Base-by-base conservation (phyloP, 2,113 vertebrate genomes). In the Menura novaehollandiae region DNA sequence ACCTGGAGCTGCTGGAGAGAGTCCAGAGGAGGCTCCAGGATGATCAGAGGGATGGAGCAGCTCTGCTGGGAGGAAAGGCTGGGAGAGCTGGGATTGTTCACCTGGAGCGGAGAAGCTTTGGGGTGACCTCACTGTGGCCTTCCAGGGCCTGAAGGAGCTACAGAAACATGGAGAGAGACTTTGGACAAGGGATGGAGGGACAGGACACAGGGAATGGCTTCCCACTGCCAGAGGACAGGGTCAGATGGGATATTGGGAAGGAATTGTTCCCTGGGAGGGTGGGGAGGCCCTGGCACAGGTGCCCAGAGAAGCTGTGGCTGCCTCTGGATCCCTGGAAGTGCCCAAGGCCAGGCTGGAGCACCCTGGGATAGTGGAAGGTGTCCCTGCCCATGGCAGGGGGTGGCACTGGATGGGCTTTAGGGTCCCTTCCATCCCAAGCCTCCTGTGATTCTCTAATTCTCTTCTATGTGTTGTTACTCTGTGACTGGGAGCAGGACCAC, bases 81-180 rank as follows among this genome's bases (percentile, higher is more conserved):
- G 68, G 21, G 30, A 72, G 4, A 44, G 6, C 15, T 52, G 80
- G 56, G 55, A 9, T 6, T 6, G 66, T 1, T 49, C 66, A 49
- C 7, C 62, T 59, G 53, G 4, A 11, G 8, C 7, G 15, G 53
- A 33, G 63, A 81, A 56, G 12, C 68, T 33, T 4, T 14, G n/a
- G 63, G 28, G 51, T 5, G 51, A n/a, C 5, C 24, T n/a, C 1
- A 56, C 2, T 10, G 69, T 26, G 37, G 11, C 32, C 71, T 44
- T 7, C 0, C 23, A 53, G 32, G 0, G 7, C 39, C 33, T 32
- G 41, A 14, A 55, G 33, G 26, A 1, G 41, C 39, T 1, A 3
- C 27, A 24, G 6, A 60, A 33, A 41, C 1, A 24, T 6, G 28
- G 39, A 51, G 26, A 37, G n/a, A 3, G 47, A 67, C 32, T 43